Evolutionary conservation across 2,113 vertebrate genomes (phyloP).

Genomic region (Laticauda colubrina): DNA sequence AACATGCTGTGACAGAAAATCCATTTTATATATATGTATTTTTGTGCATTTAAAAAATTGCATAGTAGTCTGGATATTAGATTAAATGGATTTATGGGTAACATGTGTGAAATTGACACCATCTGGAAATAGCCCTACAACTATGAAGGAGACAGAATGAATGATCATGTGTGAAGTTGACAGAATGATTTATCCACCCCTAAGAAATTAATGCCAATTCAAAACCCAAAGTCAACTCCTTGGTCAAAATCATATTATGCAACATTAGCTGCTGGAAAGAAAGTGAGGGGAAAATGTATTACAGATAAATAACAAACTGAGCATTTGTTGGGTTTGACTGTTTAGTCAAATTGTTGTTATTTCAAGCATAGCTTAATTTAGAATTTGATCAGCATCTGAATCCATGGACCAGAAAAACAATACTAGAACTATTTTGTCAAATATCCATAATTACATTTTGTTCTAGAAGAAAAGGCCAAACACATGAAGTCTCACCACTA

Average conservation of each 20-base stretch:
- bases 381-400: neutral
- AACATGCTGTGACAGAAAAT: neutral
- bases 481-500: neutral
- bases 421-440: neutral
- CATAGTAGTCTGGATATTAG: neutral
- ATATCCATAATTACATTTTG: neutral
- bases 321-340: neutral
- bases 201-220: neutral
- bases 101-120: neutral
- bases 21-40: neutral
- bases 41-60: neutral
- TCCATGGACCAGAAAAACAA: neutral
- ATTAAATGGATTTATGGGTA: neutral
- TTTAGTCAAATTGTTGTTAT: neutral
- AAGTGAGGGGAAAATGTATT: neutral
- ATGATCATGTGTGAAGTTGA: neutral
- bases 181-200: neutral
- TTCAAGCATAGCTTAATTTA: neutral
- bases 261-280: neutral
- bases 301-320: neutral
- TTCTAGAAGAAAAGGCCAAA: neutral
- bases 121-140: neutral
- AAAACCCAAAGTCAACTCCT: neutral
- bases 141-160: neutral
- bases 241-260: neutral